Base-by-base conservation (phyloP, 2,888 invertebrate genomes). In the Anoplius nigerrimus region DNA sequence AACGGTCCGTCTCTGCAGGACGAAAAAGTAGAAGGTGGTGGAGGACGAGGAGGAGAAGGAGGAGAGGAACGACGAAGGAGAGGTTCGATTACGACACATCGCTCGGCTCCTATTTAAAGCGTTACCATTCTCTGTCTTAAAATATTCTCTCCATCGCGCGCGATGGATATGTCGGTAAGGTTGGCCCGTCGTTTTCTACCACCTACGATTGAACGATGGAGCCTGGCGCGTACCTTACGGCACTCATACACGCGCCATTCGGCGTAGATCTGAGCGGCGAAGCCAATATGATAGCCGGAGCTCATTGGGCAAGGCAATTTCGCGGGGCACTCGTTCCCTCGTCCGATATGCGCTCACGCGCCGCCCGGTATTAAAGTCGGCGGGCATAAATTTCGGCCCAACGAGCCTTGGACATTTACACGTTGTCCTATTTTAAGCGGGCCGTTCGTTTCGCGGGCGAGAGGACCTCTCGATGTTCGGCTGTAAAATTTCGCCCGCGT, bases 41-140 rank as follows among this genome's bases (percentile, higher is more conserved):
- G 51, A 18, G 57, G 45, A 57, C 69, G 67, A 64, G 68, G 55
- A 60, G 63, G 59, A 56, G 21, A 34, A 42, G n/a, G 51, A 18
- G 57, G 45, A 16, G 18, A 22, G 42, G 55, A 55, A 21, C 15
- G 34, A 45, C 3, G 58, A 34, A 65, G 69, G 65, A 63, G 57
- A 73, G 56, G 51, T 60, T 59, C 58, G 70, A 73, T 78, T 78
- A 72, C 76, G 75, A 72, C 72, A 65, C 54, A 71, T 72, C 74
- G 71, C 62, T 65, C 62, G 62, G 74, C 57, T 67, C 71, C 74
- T 77, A 81, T 81, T 81, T 80, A 74, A 77, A 80, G 81, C 74
- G 70, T 72, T 74, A 76, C 67, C 71, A 75, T 76, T 76, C 66
- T 68, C 63, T 66, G 69, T 78, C 79, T 79, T 76, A 79, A 79